Evolutionary conservation across 2,113 vertebrate genomes (phyloP).

Genomic region (Phaetusa simplex): DNA sequence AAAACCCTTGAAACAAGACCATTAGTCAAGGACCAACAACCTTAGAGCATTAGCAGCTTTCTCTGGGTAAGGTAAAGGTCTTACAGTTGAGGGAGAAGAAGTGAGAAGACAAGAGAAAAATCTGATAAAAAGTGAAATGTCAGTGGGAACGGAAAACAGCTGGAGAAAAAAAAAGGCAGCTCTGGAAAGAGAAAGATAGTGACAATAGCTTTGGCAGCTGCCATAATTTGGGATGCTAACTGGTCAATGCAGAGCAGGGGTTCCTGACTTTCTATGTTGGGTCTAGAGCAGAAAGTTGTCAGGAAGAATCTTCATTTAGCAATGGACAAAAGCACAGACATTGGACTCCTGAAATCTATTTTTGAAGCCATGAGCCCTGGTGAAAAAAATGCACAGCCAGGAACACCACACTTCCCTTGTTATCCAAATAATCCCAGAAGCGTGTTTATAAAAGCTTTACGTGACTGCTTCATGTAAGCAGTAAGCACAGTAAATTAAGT

Average conservation of each 20-base stretch:
- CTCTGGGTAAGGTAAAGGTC: not conserved
- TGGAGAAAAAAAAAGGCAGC: too few relatives aligned
- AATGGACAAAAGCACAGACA: not conserved
- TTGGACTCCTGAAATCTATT: not conserved
- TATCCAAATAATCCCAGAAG: not conserved
- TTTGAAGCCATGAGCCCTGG: not conserved
- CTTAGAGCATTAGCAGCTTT: not conserved
- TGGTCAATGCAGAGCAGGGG: not conserved
- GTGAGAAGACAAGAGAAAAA: not conserved
- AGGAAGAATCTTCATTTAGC: not conserved
- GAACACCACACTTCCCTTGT: not conserved
- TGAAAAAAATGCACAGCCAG: not conserved
- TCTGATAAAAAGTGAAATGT: not conserved
- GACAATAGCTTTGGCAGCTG: not conserved
- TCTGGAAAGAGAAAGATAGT: not conserved
- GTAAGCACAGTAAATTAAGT: not conserved
- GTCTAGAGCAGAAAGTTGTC: not conserved
- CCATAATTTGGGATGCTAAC: not conserved
- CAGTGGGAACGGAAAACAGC: not conserved
- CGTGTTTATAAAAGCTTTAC: not conserved
- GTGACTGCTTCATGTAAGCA: not conserved
- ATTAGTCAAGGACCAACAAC: not conserved
- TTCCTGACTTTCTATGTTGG: not conserved
- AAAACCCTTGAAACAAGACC: not conserved
- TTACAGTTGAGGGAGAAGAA: not conserved